Evolutionary conservation across 1,140 invertebrate species (phyloP).

Genomic region (Drosophila ambigua): DNA sequence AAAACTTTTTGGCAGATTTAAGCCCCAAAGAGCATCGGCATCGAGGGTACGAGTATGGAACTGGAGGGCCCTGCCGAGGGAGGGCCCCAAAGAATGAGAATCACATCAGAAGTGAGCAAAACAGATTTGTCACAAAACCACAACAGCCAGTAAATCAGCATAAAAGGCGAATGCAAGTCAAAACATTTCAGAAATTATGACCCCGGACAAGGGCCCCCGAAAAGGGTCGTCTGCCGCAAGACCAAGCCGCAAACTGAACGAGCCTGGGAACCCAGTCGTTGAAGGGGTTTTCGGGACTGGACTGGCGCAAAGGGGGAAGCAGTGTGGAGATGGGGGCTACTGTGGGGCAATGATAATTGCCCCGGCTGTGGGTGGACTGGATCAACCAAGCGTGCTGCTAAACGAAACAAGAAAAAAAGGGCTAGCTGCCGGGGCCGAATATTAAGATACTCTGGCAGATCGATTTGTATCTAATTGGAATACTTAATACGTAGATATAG

Average conservation of each 20-base stretch:
- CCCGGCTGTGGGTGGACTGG: constrained; percentile 35
- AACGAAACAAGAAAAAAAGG: no score
- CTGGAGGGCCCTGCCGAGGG: background rate
- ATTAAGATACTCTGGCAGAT: no score
- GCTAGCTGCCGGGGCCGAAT: no score
- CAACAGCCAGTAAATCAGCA: constrained; percentile 81
- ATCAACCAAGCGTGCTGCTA: no score
- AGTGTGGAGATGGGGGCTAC: constrained; percentile 1
- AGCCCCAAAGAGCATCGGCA: constrained; percentile 43
- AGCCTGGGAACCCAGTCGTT: constrained; percentile 11
- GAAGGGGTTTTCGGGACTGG: background rate
- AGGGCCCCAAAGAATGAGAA: constrained; percentile 42
- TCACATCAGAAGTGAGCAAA: constrained; percentile 79
- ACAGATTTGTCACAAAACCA: constrained; percentile 81
- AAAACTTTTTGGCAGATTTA: constrained; percentile 75
- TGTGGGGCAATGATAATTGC: constrained; percentile 69
- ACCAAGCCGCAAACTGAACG: constrained; percentile 59
- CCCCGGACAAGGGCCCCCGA: constrained; percentile 51
- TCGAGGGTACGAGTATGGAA: background rate
- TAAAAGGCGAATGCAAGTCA: constrained; percentile 80
- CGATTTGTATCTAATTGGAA: no score
- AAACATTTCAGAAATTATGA: constrained; percentile 81
- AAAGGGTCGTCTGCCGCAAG: constrained; percentile 50
- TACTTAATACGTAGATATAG: no score
- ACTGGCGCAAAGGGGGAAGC: background rate